Evolutionary conservation across 2,888 invertebrate species (phyloP), one percentile per base, ranked within the genome.

Genomic region (Brachypterus glaber): DNA sequence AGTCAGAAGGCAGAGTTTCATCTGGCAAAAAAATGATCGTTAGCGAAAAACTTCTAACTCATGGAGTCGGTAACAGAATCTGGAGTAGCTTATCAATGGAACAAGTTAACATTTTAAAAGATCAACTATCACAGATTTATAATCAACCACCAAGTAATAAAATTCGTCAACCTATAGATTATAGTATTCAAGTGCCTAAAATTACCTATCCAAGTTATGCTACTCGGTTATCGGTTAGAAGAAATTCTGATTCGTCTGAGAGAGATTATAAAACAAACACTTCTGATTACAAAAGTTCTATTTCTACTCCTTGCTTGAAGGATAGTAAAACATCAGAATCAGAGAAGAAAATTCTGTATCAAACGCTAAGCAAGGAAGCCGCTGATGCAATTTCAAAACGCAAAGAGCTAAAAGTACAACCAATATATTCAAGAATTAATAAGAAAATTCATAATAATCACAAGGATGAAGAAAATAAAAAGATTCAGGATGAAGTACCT

Each of bases 81-180:
- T 87, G 87, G 75, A 87, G 86, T 55, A 87, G 88, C 52, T 66
- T 89, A 29, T 86, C 88, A 1, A 77, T 82, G 65, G 86, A 89
- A 46, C 88, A 89, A 66, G 81, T 88, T 0, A 79, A 77, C 51
- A 79, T 82, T 16, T 68, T 89, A 27, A 87, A 86, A 60, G 76
- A 75, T 49, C 88, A 88, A 58, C 62, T 89, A 0, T 81, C 79
- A 50, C 85, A 87, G 47, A 88, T 89, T 43, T 89, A 88, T 50
- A 80, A 82, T 34, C 60, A 70, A 14, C 69, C 69, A 24, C 15
- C 44, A 36, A 16, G 55, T 52, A 30, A 67, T 64, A 52, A 66
- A 37, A n/a, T n/a, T n/a, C n/a, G n/a, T n/a, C n/a, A n/a, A n/a
- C 66, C 69, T 15, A 43, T 33, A 45, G 72, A 78, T 43, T 81